A percentile compares a stretch with the other conserved stretches of the same genome.
Evolutionary conservation across 1,140 invertebrate species (phyloP).

Genomic region (Oscheius sp.): DNA sequence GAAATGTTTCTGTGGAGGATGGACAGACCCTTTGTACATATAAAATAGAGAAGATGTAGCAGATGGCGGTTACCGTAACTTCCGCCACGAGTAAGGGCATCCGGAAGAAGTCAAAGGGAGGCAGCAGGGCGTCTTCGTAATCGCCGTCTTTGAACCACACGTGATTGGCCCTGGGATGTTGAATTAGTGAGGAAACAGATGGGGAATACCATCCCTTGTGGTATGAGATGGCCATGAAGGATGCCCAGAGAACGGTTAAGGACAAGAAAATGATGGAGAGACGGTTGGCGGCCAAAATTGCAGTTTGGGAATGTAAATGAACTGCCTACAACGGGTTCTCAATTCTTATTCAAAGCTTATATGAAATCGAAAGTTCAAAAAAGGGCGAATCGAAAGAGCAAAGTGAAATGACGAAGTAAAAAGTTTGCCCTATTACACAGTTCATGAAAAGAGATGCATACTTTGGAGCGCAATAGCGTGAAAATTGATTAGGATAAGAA

Average conservation of each 20-base stretch:
- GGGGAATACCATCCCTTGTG: not conserved
- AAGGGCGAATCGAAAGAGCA: too few species aligned
- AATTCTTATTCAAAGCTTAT: too few species aligned
- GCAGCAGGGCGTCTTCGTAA: not conserved
- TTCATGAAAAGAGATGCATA: too few species aligned
- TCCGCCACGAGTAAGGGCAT: not conserved
- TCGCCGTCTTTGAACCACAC: not conserved
- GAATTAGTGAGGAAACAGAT: too few species aligned
- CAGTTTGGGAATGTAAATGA: too few species aligned
- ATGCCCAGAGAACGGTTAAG: not conserved
- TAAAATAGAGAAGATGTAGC: not conserved
- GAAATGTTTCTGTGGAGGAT: not conserved
- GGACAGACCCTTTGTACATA: not conserved
- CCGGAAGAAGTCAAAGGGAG: not conserved
- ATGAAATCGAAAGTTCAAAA: too few species aligned
- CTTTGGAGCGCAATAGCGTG: too few species aligned
- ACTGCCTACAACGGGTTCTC: too few species aligned
- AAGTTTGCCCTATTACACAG: too few species aligned
- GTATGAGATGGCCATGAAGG: not conserved
- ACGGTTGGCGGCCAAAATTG: too few species aligned
- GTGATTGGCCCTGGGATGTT: not conserved
- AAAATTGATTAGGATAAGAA: too few species aligned
- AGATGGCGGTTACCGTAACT: not conserved
- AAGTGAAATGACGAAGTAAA: too few species aligned
- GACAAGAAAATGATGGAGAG: not conserved